Evolutionary conservation across 2,797 vertebrate genomes (phyloP), one percentile per base, ranked within the genome.

Genomic region (Myotis myotis): DNA sequence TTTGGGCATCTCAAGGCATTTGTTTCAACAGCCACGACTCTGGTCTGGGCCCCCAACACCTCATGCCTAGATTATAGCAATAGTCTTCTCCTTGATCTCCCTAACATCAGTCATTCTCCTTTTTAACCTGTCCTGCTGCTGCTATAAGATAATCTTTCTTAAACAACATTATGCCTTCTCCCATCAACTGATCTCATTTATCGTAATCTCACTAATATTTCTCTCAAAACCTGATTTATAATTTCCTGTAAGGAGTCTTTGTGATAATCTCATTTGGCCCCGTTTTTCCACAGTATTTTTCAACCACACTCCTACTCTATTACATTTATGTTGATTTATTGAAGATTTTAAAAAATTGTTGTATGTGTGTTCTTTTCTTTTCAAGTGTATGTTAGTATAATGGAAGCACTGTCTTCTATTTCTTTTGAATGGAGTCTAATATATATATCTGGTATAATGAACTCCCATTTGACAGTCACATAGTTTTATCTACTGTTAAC

Each of bases 251-350:
- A 76, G 84, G 68, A 92, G 38, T 44, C 62, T 93, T 86, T 2
- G 2, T 91, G 82, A 33, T 85, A 82, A 84, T 87, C 51, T 51
- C 36, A 36, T 51, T 33, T 75, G 72, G 17, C 19, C n/a, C 68
- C 68, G 25, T 72, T 95, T 93, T 95, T 87, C 68, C 75, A 36
- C 19, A 83, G 25, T 87, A 62, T 25, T 87, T 92, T 87, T 90
- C 36, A 94, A 49, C 36, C 44, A 88, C 68, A 25, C n/a, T 89
- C 36, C n/a, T 92, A 36, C 17, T 93, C 30, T 41, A 41, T 85
- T 88, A 79, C 94, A 91, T 97, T 82, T 66, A 84, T 83, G 33
- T 85, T 96, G 72, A 90, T 71, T 96, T 95, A 68, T 74, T 94
- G 44, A 82, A 72, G 66, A 6, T 66, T 86, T 80, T 8, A 16